Evolutionary conservation across 2,113 vertebrate genomes (phyloP).

Genomic region (Rhipidura dahli): DNA sequence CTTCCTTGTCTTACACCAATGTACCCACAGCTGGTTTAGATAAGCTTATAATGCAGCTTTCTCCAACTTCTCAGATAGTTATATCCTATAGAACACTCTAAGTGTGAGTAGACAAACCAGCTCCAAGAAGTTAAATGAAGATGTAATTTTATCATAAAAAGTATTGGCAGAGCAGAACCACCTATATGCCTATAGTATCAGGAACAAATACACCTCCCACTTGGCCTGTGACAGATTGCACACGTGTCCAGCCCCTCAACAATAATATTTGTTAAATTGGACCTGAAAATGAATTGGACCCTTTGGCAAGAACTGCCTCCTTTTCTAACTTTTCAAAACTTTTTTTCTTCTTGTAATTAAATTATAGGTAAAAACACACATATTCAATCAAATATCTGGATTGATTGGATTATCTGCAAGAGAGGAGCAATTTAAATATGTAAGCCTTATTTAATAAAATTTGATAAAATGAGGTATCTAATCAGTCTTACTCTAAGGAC

Average conservation of each 20-base stretch:
- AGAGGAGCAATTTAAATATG: background rate
- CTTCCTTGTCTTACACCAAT: background rate
- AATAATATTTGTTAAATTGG: background rate
- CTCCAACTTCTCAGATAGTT: background rate
- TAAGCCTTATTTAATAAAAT: background rate
- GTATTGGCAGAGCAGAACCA: background rate
- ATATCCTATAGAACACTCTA: background rate
- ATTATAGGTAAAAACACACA: background rate
- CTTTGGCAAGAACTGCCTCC: background rate
- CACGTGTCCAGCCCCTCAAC: background rate
- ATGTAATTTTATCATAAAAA: background rate
- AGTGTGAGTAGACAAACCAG: background rate
- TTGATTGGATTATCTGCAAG: background rate
- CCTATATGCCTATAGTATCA: background rate
- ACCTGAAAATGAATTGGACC: background rate
- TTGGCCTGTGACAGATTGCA: background rate
- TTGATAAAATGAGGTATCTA: background rate
- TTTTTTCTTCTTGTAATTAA: too few relatives aligned
- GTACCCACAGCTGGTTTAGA: background rate
- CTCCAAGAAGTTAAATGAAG: background rate
- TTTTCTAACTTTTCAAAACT: background rate
- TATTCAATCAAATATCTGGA: background rate
- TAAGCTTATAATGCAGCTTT: background rate
- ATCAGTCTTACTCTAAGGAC: background rate
- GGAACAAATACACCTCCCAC: background rate